These are phyloP conservation scores for Gymnothorax javanicus DNA, from an alignment of 2,797 vertebrate genomes.

Conservation along the genomic window DNA sequence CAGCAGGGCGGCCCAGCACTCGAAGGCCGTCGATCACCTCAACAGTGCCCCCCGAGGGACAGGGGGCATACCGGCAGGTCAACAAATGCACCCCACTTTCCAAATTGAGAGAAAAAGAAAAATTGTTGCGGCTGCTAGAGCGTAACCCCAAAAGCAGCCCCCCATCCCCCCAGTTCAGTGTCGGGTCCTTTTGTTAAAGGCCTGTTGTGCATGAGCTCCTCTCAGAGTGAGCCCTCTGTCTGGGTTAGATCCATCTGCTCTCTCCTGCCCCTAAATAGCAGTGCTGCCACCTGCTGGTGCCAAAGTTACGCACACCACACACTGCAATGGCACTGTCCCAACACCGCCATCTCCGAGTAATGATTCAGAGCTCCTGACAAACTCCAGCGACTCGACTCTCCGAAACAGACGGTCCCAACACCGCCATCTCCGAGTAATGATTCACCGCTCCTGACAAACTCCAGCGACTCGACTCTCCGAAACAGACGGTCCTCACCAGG, in stretches of 20 bases:
- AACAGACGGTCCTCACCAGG: not conserved
- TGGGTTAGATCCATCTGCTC: not conserved
- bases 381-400: not conserved
- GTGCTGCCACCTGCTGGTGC: slow-evolving; percentile 39
- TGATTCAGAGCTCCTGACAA: not conserved
- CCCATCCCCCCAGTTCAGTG: not conserved
- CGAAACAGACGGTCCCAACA: not conserved
- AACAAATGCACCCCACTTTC: not conserved
- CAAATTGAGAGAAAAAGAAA: not conserved
- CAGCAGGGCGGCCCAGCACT: not conserved
- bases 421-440: not conserved
- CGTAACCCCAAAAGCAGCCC: not conserved
- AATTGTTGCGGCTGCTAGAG: not conserved
- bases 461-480: not conserved
- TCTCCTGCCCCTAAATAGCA: not conserved
- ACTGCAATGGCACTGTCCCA: not conserved
- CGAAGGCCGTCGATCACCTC: not conserved
- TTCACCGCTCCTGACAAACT: not conserved
- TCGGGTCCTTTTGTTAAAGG: not conserved
- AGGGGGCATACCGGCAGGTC: not conserved
- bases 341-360: not conserved
- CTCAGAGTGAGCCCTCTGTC: not conserved
- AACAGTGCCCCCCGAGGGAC: not conserved
- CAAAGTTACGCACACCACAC: not conserved
- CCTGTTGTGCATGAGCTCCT: not conserved